These are phyloP conservation scores for Acropora tenuis DNA, from an alignment of 64 coral and sea anemone genomes.

Conservation along the genomic window DNA sequence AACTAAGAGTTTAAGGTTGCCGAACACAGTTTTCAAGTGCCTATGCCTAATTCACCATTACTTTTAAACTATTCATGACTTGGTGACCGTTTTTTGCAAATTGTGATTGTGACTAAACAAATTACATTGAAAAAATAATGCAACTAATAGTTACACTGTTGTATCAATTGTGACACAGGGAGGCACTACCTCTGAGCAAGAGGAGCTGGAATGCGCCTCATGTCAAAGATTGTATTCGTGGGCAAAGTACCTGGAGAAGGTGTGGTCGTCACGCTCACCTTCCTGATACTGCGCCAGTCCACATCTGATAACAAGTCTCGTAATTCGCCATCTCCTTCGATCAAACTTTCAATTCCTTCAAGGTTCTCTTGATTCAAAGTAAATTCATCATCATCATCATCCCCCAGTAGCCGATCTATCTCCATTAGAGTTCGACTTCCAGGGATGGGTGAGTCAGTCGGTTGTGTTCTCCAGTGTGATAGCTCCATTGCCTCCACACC, in stretches of 20 bases:
- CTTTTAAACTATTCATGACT: no score
- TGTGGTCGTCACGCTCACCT: background rate
- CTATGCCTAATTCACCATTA: no score
- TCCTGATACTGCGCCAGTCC: conserved; percentile 5
- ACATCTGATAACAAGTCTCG: conserved; percentile 62
- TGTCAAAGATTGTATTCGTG: no score
- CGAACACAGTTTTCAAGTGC: no score
- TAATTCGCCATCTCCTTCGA: conserved; percentile 60
- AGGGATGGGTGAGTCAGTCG: conserved; percentile 15
- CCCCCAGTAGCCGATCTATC: conserved; percentile 46
- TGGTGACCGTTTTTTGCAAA: no score
- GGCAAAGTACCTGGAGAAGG: background rate
- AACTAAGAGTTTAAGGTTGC: no score
- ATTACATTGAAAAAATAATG: no score
- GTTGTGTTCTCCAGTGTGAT: conserved; percentile 5
- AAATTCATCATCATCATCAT: conserved; percentile 46
- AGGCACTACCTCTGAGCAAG: no score
- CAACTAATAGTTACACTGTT: background rate
- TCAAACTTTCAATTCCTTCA: conserved; percentile 57
- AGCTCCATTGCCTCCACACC: background rate
- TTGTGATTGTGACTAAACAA: no score
- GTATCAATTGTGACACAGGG: background rate
- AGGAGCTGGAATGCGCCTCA: no score
- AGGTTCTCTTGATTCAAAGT: conserved; percentile 41
- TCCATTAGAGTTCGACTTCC: conserved; percentile 13